A percentile compares a stretch with the other conserved stretches of the same genome.
These are phyloP conservation scores for Zalophus californianus DNA, from an alignment of 2,797 vertebrate genomes.

Conservation along the genomic window DNA sequence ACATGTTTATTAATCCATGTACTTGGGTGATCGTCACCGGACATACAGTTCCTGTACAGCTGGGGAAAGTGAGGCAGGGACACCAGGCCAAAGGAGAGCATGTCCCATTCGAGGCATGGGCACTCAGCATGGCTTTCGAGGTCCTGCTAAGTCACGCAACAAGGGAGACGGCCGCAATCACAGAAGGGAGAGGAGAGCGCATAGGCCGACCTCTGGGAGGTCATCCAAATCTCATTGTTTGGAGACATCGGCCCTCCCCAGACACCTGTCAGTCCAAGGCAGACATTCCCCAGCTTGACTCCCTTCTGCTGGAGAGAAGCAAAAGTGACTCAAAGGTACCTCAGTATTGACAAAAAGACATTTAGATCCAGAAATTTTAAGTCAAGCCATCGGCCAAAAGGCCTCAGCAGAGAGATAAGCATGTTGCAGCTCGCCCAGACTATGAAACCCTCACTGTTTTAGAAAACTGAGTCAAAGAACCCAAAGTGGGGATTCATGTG, in stretches of 20 bases:
- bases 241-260: neutral
- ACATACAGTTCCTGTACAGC: neutral
- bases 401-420: neutral
- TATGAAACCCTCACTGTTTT: neutral
- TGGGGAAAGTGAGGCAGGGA: neutral
- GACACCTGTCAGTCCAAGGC: neutral
- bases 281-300: neutral
- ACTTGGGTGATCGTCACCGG: too few species aligned
- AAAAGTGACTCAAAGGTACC: neutral
- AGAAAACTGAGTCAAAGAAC: neutral
- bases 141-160: neutral
- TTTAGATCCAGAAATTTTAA: slow-evolving; percentile 18
- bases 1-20: neutral
- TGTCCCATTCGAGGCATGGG: neutral
- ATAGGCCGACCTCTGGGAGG: neutral
- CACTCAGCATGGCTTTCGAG: neutral
- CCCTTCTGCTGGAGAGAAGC: neutral
- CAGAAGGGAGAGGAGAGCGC: neutral
- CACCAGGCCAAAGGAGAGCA: neutral
- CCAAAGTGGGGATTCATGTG: neutral
- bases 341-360: neutral
- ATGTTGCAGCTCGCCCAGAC: neutral
- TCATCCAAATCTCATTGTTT: neutral
- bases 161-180: neutral
- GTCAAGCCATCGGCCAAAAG: neutral